Evolutionary conservation across 2,888 invertebrate genomes (phyloP).

Genomic region (Timema cristinae): DNA sequence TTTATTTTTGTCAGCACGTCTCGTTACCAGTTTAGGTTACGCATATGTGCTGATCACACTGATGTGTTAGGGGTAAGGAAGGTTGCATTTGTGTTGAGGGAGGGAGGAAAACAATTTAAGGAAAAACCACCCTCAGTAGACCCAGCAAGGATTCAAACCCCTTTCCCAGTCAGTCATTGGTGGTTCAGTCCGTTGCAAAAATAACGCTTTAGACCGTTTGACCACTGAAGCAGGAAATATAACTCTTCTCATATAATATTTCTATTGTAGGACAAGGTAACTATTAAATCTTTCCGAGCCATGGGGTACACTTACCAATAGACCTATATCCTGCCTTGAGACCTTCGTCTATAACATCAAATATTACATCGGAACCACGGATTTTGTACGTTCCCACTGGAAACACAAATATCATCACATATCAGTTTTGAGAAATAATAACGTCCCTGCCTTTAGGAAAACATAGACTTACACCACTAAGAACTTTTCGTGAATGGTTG

Average conservation of each 20-base stretch:
- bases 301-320: conserved; percentile 54
- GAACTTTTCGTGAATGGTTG: neutral
- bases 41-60: too few relatives aligned
- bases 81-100: too few relatives aligned
- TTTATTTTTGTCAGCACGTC: too few relatives aligned
- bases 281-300: neutral
- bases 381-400: conserved; percentile 65
- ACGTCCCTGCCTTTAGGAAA: neutral
- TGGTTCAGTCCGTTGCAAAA: too few relatives aligned
- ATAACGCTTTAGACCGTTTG: too few relatives aligned
- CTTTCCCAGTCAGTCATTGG: too few relatives aligned
- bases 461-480: neutral
- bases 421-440: neutral
- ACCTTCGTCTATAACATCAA: conserved; percentile 57
- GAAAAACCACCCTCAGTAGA: too few relatives aligned
- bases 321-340: conserved; percentile 64
- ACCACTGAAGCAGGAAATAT: too few relatives aligned
- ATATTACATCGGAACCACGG: conserved; percentile 49
- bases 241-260: neutral
- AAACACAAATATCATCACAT: conserved; percentile 31
- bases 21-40: too few relatives aligned
- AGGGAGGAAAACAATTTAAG: too few relatives aligned
- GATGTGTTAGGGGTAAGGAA: too few relatives aligned
- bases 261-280: neutral
- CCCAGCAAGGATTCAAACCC: too few relatives aligned